Evolutionary conservation across 2,113 vertebrate species (phyloP).

Genomic region (Bombycilla garrulus): DNA sequence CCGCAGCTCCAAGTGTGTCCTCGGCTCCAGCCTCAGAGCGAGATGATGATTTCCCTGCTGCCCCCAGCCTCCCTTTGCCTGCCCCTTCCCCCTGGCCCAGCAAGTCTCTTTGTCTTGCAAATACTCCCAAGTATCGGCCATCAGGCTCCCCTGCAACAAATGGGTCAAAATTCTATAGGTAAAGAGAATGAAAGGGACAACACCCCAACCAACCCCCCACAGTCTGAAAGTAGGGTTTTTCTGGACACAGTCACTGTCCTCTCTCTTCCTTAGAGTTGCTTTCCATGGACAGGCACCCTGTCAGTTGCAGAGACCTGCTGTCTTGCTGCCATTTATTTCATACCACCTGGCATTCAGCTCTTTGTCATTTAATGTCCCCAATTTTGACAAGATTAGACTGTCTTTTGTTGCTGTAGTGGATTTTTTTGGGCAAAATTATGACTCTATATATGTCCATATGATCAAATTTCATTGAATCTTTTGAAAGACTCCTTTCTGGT

Average conservation of each 20-base stretch:
- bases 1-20: no score
- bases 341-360: background rate
- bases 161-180: no score
- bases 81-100: no score
- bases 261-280: background rate
- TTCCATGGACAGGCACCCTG: background rate
- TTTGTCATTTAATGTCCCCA: background rate
- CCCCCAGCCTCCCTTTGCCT: no score
- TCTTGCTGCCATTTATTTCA: background rate
- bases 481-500: background rate
- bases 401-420: background rate
- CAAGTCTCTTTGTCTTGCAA: no score
- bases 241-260: background rate
- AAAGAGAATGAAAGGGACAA: no score
- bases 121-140: no score
- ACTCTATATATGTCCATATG: background rate
- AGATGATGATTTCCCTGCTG: no score
- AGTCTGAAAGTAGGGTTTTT: background rate
- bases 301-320: background rate
- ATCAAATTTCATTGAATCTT: background rate
- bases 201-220: no score
- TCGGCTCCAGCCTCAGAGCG: no score
- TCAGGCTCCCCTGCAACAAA: no score
- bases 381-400: background rate
- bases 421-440: background rate